Percentiles rank a stretch among this genome's conserved stretches.
Conservation (phyloP, 2,888 invertebrate genomes). For the Sinohyriopsis cumingii region DNA sequence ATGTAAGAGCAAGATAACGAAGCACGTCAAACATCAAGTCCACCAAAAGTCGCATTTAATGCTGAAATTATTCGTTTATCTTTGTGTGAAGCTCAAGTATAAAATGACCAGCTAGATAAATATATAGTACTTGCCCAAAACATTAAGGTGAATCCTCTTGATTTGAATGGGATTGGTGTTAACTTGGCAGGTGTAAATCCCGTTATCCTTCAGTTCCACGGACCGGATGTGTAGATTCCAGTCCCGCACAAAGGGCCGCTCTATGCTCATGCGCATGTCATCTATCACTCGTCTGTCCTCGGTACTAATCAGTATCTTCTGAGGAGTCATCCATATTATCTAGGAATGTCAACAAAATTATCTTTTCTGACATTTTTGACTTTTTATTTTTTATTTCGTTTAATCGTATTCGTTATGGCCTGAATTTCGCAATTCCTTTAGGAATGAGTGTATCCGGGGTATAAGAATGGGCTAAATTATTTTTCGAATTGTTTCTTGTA, state of each 20-base stretch:
- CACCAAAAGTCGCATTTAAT: background rate
- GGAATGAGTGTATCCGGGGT: no score
- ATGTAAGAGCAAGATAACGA: no score
- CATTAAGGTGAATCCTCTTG: conserved; percentile 59
- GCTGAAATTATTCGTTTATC: background rate
- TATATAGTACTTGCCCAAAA: conserved; percentile 56
- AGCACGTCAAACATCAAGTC: no score
- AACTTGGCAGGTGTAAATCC: conserved; percentile 65
- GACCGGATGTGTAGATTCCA: conserved; percentile 67
- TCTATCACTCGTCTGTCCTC: conserved; percentile 61
- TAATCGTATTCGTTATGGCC: no score
- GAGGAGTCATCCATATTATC: conserved; percentile 66
- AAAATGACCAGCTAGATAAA: background rate
- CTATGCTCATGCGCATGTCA: conserved; percentile 63
- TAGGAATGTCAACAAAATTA: conserved; percentile 26
- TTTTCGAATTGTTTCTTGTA: no score
- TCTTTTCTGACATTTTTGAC: background rate
- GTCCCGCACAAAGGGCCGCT: conserved; percentile 54
- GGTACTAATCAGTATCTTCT: conserved; percentile 52
- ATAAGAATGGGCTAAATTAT: no score
- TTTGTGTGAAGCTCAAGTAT: background rate
- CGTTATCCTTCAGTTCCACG: conserved; percentile 55
- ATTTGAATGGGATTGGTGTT: conserved; percentile 63
- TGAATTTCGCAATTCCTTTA: no score
- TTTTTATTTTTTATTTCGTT: background rate